Base-by-base conservation (phyloP, 2,888 invertebrate genomes). In the Chalcis sispes region DNA sequence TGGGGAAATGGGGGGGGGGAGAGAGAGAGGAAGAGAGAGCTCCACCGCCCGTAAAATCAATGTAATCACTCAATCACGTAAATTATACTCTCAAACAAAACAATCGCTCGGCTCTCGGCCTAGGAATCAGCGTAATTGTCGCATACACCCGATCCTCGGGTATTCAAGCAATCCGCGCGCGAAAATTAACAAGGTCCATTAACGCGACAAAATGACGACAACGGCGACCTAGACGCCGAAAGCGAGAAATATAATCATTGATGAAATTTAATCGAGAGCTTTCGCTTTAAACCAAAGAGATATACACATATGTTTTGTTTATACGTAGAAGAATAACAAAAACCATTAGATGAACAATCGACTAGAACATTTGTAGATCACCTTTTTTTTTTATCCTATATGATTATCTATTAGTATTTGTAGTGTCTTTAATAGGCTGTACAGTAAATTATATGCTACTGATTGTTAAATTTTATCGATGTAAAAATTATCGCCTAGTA, bases 101-200 rank as follows among this genome's bases (percentile, higher is more conserved):
- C 72, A 75, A 72, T 70, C 65, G 72, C 27, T 42, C n/a, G n/a
- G 52, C 27, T 56, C 62, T 20, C n/a, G n/a, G n/a, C 54, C 54
- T 65, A 67, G 72, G 65, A 78, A 72, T 72, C 72, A 69, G 46
- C 69, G 77, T 75, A 65, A 78, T 75, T 78, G 69, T 78, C 75
- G 58, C 66, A 18, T 27, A 18, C 29, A 3, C 25, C 27, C 46
- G 27, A 54, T 65, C 67, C 23, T 50, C 72, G 29, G 54, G 46
- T 62, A 29, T 64, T 64, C 74, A 61, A 59, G 72, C 72, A 59
- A 67, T 72, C 42, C 72, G 62, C 42, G 18, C 48, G 64, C 72
- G 52, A 66, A 71, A 78, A 78, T 78, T 78, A 78, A 78, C 78
- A 72, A 70, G 72, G 27, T 78, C 75, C 75, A 75, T 78, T 78